Evolutionary conservation across 2,113 vertebrate species (phyloP).

Genomic region (Tinamus guttatus): DNA sequence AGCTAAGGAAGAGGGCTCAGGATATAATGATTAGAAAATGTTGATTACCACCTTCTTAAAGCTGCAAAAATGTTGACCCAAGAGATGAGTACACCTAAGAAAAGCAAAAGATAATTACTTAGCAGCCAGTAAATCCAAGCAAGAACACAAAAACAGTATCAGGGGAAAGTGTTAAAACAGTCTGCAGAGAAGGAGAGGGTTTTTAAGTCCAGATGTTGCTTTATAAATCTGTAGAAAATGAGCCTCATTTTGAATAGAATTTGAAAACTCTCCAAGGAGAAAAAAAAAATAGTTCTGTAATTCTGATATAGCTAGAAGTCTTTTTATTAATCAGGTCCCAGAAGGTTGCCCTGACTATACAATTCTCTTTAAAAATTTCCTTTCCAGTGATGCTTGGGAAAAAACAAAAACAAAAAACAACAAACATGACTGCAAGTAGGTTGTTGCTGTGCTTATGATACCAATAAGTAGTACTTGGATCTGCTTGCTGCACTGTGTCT

Average conservation of each 20-base stretch:
- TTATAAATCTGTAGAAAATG: conserved; percentile 41
- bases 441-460: neutral
- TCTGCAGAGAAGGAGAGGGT: conserved; percentile 53
- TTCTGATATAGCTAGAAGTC: neutral
- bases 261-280: conserved; percentile 53
- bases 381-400: neutral
- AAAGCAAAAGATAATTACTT: conserved; percentile 54
- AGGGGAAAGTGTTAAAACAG: conserved; percentile 50
- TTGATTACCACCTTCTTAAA: conserved; percentile 39
- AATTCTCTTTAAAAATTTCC: neutral
- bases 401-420: neutral
- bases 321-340: conserved; percentile 35
- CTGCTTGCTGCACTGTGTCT: neutral
- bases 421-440: neutral
- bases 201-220: conserved; percentile 64
- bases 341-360: neutral
- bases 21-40: conserved; percentile 37
- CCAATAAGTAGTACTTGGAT: neutral
- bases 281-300: neutral
- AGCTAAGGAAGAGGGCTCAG: neutral
- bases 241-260: conserved; percentile 41
- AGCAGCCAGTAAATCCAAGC: conserved; percentile 42
- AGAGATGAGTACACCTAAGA: conserved; percentile 38
- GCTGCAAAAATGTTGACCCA: conserved; percentile 45
- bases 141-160: conserved; percentile 38